These are phyloP conservation scores for Tragopan temminckii DNA, from an alignment of 2,797 vertebrate genomes.

Conservation along the genomic window DNA sequence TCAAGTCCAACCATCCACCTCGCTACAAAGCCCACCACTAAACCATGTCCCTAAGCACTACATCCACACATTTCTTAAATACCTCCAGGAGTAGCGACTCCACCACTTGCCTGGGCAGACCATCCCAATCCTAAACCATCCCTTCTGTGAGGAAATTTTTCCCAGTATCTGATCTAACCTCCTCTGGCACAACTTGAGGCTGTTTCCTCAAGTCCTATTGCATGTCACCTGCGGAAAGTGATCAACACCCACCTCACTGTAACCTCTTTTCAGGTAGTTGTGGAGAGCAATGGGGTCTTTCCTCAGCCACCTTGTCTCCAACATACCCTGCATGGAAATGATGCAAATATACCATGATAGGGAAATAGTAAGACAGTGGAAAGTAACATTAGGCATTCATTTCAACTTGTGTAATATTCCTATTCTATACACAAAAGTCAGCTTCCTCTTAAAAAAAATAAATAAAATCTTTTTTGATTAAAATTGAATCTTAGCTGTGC, in stretches of 20 bases:
- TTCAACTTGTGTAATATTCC: constrained; percentile 22
- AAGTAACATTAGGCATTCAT: constrained; percentile 24
- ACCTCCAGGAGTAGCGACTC: not conserved
- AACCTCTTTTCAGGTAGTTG: not conserved
- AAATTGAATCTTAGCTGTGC: not conserved
- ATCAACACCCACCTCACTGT: not conserved
- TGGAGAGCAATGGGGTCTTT: not conserved
- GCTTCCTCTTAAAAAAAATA: not conserved
- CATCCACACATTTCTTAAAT: not conserved
- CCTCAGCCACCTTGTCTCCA: not conserved
- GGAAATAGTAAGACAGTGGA: constrained; percentile 34
- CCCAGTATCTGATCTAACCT: not conserved
- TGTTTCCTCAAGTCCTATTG: not conserved
- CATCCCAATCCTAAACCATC: too few species aligned
- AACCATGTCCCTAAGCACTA: not conserved
- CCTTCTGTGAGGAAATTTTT: not conserved
- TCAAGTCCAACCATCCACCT: not conserved
- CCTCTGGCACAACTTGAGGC: not conserved
- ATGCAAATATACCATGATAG: constrained; percentile 11
- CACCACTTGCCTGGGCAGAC: not conserved
- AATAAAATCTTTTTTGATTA: not conserved
- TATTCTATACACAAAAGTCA: not conserved
- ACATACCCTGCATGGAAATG: not conserved
- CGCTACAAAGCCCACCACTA: not conserved
- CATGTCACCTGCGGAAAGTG: not conserved